A percentile compares a stretch with the other conserved stretches of the same genome.
These are phyloP conservation scores for Drosophila aff. DNA, from an alignment of 1,140 invertebrate species.

Conservation along the genomic window DNA sequence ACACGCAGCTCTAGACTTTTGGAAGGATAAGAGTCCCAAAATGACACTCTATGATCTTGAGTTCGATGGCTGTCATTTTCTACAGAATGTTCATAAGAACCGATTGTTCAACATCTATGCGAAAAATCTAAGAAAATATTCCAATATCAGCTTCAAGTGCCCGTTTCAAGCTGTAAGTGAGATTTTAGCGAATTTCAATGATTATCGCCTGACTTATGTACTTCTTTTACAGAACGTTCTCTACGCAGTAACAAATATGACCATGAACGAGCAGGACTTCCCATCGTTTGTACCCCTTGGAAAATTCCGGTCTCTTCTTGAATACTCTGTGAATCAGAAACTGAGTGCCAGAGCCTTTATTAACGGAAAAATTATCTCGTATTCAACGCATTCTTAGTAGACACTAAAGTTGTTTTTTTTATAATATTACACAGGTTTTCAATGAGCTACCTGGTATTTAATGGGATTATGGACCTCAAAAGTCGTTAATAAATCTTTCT, in stretches of 20 bases:
- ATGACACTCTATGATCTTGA: slow-evolving; percentile 26
- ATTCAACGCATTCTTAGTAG: background rate
- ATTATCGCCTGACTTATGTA: no score
- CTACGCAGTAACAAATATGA: slow-evolving; percentile 41
- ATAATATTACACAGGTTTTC: background rate
- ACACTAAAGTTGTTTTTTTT: background rate
- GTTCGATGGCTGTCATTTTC: slow-evolving; percentile 39
- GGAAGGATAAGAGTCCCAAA: slow-evolving; percentile 31
- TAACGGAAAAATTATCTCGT: slow-evolving; percentile 6
- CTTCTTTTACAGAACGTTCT: slow-evolving; percentile 20
- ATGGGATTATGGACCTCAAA: background rate
- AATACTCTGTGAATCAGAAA: slow-evolving; percentile 24
- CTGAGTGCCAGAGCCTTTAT: slow-evolving; percentile 6
- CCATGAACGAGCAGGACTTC: slow-evolving; percentile 43
- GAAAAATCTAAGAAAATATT: slow-evolving; percentile 34
- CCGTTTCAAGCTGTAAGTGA: slow-evolving; percentile 53
- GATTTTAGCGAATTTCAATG: background rate
- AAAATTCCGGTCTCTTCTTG: slow-evolving; percentile 21
- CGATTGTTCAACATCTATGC: slow-evolving; percentile 34
- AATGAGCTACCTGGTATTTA: background rate
- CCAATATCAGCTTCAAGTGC: slow-evolving; percentile 25
- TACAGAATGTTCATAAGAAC: slow-evolving; percentile 30
- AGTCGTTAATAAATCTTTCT: background rate
- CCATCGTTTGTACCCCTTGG: slow-evolving; percentile 43
- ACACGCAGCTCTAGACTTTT: slow-evolving; percentile 36